Percentiles rank a stretch among this genome's conserved stretches.
phyloP scores from a whole-genome alignment of 2,113 vertebrate species.

The Suricata suricatta region DNA sequence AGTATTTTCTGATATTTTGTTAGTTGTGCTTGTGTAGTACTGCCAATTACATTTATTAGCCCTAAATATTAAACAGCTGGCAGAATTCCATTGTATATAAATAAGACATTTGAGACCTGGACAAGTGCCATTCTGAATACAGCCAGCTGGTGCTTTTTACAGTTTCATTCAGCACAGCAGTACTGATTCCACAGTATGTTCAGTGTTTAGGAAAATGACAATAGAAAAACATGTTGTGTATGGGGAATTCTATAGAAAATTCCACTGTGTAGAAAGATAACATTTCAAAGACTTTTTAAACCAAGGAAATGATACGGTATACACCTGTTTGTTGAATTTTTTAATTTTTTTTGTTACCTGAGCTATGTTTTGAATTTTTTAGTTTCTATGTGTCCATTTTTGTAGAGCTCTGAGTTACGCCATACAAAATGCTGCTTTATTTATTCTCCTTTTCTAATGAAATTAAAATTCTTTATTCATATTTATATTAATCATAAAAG shows the following conservation, averaged over 20 bases:
- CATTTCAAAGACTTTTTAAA: slow-evolving; percentile 67
- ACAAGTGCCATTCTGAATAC: slow-evolving; percentile 84
- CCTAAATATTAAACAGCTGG: slow-evolving; percentile 91
- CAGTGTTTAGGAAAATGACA: slow-evolving; percentile 80
- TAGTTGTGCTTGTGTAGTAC: slow-evolving; percentile 83
- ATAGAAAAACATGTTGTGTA: slow-evolving; percentile 62
- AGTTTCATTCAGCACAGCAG: slow-evolving; percentile 80
- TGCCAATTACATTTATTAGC: slow-evolving; percentile 90
- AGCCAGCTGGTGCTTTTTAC: slow-evolving; percentile 87
- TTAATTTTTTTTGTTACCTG: neutral
- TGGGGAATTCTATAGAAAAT: slow-evolving; percentile 79
- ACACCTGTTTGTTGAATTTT: slow-evolving; percentile 74
- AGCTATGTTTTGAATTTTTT: slow-evolving; percentile 30
- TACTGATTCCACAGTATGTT: slow-evolving; percentile 79
- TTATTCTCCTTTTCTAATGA: neutral
- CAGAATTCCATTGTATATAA: slow-evolving; percentile 88
- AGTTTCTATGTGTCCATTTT: neutral
- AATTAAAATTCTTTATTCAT: neutral
- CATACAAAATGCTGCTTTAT: neutral
- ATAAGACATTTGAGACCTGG: slow-evolving; percentile 89
- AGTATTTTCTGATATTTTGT: slow-evolving; percentile 81
- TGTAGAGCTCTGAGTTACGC: neutral
- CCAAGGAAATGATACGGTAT: slow-evolving; percentile 62
- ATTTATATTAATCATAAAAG: neutral
- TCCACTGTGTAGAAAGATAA: slow-evolving; percentile 68